Percentiles rank a stretch among this genome's conserved stretches.
Conservation (phyloP, 2,888 invertebrate species). For the Notodonta ziczac region DNA sequence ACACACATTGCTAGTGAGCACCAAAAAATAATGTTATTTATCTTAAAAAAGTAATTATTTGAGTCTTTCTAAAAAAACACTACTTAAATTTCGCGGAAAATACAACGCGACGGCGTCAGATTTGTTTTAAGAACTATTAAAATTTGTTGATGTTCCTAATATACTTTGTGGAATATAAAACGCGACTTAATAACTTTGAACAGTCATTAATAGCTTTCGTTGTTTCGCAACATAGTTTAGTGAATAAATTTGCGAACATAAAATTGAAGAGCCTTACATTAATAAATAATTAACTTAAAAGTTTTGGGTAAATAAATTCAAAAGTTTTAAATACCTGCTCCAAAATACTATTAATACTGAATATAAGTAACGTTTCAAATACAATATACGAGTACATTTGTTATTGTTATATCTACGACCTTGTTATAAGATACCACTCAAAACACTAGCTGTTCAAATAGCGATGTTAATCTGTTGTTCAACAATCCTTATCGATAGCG, state of each 20-base stretch:
- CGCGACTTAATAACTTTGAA: neutral
- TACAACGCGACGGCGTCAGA: too few species aligned
- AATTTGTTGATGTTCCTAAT: too few species aligned
- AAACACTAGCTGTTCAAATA: constrained; percentile 21
- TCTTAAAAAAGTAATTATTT: too few species aligned
- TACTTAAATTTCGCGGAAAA: too few species aligned
- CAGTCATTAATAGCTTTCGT: neutral
- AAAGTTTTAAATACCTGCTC: neutral
- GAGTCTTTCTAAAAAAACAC: too few species aligned
- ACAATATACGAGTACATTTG: neutral
- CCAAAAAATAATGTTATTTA: too few species aligned
- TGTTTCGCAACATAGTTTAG: neutral
- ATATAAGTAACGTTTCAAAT: neutral
- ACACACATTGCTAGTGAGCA: too few species aligned
- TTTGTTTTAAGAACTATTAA: too few species aligned
- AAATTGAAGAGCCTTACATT: too few species aligned
- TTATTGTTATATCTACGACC: neutral
- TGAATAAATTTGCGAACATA: neutral
- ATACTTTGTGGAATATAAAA: neutral
- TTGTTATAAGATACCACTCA: neutral
- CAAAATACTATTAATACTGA: neutral
- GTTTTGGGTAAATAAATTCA: neutral
- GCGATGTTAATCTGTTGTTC: constrained; percentile 40
- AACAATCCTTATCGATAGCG: constrained; percentile 46
- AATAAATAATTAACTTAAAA: neutral